Base-by-base conservation (phyloP, 2,113 vertebrate species). In the Solea solea region DNA sequence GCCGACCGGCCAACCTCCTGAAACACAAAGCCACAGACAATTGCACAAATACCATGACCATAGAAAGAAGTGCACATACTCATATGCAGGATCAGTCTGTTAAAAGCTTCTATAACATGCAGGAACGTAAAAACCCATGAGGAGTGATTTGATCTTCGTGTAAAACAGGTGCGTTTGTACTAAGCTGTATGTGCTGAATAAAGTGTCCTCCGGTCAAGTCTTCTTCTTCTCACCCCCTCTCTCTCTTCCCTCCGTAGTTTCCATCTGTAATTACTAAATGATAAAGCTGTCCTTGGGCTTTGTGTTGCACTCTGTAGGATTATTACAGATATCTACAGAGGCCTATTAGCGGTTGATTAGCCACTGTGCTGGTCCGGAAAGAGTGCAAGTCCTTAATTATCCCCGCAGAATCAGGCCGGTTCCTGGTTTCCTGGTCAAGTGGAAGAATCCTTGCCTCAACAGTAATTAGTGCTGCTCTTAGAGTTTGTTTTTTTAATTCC, bases 281-380 rank as follows among this genome's bases (percentile, higher is more conserved):
- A 82, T 78, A 70, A 75, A 12, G 27, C 78, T 81, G n/a, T 89
- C 82, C 73, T 86, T 50, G 0, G 82, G 83, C 76, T 82, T 64
- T 50, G 15, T 62, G 60, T 66, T 72, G 59, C 67, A 67, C 84
- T 75, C 78, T 64, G 80, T 63, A 79, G 59, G 61, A 80, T 82
- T 73, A 71, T 86, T 85, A 65, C 84, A 81, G 81, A 83, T 78
- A 86, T 78, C 88, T 86, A 80, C 83, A 48, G 81, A 90, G 81
- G 76, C 81, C 74, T 78, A 80, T 89, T 87, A 83, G 73, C 2
- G 61, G 57, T 66, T 89, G 81, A 87, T 89, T 68, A 75, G 78
- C 49, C 12, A 10, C 66, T 13, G 56, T 40, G 58, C 68, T 59
- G 65, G 72, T 74, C 48, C 16, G 68, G 40, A 44, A 78, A 59